phyloP scores from a whole-genome alignment of 2,797 vertebrate species.

The Peromyscus attwateri region DNA sequence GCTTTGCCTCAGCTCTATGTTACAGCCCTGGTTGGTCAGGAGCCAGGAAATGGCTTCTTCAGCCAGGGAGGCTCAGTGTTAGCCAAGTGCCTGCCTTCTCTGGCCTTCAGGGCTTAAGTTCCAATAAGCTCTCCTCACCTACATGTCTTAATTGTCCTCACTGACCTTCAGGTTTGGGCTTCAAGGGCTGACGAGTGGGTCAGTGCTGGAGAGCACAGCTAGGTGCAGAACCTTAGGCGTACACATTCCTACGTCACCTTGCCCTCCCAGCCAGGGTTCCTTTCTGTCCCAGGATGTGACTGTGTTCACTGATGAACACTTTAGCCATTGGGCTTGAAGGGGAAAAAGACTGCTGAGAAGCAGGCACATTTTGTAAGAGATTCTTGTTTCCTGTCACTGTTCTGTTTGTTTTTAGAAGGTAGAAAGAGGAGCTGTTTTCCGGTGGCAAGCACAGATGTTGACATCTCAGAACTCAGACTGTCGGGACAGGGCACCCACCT shows the following conservation, averaged over 20 bases:
- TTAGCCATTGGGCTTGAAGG: conserved; percentile 49
- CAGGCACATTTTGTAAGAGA: conserved; percentile 14
- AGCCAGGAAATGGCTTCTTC: conserved; percentile 20
- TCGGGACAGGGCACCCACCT: background rate
- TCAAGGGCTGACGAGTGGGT: background rate
- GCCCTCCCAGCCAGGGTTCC: background rate
- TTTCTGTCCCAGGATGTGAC: background rate
- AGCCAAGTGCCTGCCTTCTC: background rate
- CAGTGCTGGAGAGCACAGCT: background rate
- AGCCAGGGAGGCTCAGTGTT: background rate
- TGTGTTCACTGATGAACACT: conserved; percentile 27
- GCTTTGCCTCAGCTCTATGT: background rate
- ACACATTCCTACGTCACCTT: background rate
- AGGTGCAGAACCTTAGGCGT: background rate
- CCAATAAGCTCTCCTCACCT: background rate
- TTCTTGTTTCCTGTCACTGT: background rate
- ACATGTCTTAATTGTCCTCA: conserved; percentile 25
- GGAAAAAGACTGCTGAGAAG: conserved; percentile 52
- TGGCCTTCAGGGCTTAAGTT: background rate
- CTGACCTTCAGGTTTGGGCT: background rate
- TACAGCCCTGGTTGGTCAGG: background rate
- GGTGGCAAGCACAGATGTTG: conserved; percentile 1
- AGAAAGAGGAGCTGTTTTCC: conserved; percentile 43
- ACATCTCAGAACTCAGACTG: background rate
- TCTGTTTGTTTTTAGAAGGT: background rate